A percentile compares a stretch with the other conserved stretches of the same genome.
phyloP scores from a whole-genome alignment of 2,113 vertebrate species.

The Lycaon pictus region DNA sequence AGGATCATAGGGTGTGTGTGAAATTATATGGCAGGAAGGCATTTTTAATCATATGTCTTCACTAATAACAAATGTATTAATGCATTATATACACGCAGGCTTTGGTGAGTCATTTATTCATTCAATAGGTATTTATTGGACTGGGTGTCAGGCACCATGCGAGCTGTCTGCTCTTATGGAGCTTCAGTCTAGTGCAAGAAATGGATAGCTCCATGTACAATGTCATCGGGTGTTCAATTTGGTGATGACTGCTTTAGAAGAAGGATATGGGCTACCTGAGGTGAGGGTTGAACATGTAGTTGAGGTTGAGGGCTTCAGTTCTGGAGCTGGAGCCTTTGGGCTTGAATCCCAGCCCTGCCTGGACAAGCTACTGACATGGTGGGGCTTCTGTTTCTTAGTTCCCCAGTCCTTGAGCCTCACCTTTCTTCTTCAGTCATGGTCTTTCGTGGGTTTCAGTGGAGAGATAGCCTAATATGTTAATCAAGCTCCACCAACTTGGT shows the following conservation, averaged over 20 bases:
- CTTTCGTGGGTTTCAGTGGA: neutral
- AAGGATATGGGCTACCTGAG: neutral
- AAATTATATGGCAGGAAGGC: slow-evolving; percentile 25
- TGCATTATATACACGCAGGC: neutral
- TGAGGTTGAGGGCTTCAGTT: neutral
- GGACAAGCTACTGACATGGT: neutral
- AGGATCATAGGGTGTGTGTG: slow-evolving; percentile 62
- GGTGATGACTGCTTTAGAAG: neutral
- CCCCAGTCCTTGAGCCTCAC: neutral
- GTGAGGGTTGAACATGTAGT: neutral
- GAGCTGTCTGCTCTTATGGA: neutral
- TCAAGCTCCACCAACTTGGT: neutral
- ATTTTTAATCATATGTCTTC: slow-evolving; percentile 62
- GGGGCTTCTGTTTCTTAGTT: neutral
- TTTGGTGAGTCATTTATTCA: neutral
- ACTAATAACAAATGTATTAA: slow-evolving; percentile 26
- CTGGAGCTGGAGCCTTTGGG: too few species aligned
- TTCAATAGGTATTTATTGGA: neutral
- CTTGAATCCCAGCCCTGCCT: neutral
- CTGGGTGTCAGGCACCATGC: neutral
- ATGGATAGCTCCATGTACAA: neutral
- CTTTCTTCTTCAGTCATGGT: neutral
- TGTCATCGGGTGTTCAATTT: neutral
- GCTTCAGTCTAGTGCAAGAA: neutral
- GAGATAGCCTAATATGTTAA: neutral